Percentiles rank a stretch among this genome's conserved stretches.
Conservation (phyloP, 2,888 invertebrate genomes). For the Standfussiana lucernea region DNA sequence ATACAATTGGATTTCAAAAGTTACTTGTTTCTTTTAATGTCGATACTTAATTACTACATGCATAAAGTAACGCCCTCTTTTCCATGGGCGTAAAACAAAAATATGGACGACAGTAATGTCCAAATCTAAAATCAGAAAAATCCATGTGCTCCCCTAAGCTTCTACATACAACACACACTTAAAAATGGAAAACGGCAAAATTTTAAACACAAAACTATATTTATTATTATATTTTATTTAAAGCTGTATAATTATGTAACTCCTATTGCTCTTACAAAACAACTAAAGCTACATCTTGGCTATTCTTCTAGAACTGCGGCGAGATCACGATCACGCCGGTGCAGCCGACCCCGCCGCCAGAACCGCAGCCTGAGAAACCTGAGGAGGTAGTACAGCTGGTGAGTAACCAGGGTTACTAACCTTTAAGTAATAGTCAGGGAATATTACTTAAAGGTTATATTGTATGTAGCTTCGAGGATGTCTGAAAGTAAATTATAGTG, state of each 20-base stretch:
- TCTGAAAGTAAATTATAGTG: neutral
- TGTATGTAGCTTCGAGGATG: neutral
- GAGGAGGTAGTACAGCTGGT: constrained; percentile 88
- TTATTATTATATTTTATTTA: neutral
- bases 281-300: neutral
- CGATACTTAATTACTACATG: neutral
- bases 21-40: neutral
- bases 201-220: neutral
- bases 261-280: neutral
- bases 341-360: constrained; percentile 84
- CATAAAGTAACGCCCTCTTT: neutral
- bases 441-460: neutral
- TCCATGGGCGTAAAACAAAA: neutral
- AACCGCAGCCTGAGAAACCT: constrained; percentile 81
- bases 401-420: constrained; percentile 68
- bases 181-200: neutral
- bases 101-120: neutral
- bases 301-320: constrained; percentile 87
- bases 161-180: constrained; percentile 14
- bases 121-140: neutral
- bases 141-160: constrained; percentile 53
- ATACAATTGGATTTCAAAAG: neutral
- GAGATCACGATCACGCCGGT: constrained; percentile 92
- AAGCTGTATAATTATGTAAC: neutral
- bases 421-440: no score